These are phyloP conservation scores for Anser brachyrhynchus DNA, from an alignment of 2,113 vertebrate species.

Conservation along the genomic window DNA sequence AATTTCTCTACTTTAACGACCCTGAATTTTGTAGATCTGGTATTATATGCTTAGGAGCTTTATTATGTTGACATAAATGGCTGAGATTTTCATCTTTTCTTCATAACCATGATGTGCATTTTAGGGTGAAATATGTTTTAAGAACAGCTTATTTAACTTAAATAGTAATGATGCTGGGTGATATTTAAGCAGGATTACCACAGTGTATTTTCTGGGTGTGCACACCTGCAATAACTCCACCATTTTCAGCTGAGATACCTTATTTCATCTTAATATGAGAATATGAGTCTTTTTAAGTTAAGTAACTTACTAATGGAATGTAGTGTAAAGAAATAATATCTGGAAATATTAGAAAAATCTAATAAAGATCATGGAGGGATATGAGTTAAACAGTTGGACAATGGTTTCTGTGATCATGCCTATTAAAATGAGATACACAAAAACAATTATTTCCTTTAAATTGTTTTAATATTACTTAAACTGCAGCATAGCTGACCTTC, in stretches of 20 bases:
- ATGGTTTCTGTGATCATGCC: neutral
- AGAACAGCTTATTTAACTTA: neutral
- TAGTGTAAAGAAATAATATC: neutral
- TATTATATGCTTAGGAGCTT: neutral
- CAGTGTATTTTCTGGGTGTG: neutral
- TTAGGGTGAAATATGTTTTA: neutral
- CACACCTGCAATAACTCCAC: neutral
- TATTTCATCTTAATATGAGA: neutral
- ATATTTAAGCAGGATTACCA: neutral
- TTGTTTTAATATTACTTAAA: neutral
- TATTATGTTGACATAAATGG: neutral
- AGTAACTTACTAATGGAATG: conserved; percentile 25
- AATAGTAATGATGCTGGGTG: neutral
- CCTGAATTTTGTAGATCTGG: neutral
- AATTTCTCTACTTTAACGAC: neutral
- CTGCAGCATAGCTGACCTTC: neutral
- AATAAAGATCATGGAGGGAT: neutral
- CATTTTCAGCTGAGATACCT: neutral
- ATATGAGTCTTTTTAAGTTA: conserved; percentile 16
- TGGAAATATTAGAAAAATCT: neutral
- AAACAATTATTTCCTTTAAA: neutral
- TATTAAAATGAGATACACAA: neutral
- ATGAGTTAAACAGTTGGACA: conserved; percentile 12
- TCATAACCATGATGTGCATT: neutral
- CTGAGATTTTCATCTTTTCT: neutral